Evolutionary conservation across 1,140 invertebrate species (phyloP).

Genomic region (Bemisia tabaci): DNA sequence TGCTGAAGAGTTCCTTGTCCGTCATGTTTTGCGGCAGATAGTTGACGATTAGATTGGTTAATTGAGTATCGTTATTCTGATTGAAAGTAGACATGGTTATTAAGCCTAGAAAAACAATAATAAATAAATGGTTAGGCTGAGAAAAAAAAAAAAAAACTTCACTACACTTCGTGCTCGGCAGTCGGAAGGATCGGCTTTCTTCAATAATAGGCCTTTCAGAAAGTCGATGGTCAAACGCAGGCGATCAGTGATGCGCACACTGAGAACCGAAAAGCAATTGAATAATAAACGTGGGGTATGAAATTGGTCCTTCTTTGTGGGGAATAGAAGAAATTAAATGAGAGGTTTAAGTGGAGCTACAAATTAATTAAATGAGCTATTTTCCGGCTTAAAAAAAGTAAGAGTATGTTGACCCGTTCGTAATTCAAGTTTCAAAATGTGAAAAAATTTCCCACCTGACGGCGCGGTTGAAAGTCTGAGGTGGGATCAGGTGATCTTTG

Average conservation of each 20-base stretch:
- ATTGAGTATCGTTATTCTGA: conserved; percentile 26
- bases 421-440: too few species aligned
- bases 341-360: too few species aligned
- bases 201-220: background rate
- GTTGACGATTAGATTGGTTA: conserved; percentile 85
- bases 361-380: too few species aligned
- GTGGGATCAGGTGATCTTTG: too few species aligned
- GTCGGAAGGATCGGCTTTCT: background rate
- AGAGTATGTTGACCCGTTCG: too few species aligned
- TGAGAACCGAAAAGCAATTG: too few species aligned
- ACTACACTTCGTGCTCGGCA: background rate
- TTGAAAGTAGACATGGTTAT: background rate
- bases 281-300: too few species aligned
- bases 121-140: background rate
- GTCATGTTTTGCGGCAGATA: conserved; percentile 88
- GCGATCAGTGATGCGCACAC: background rate
- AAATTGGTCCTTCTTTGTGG: too few species aligned
- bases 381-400: too few species aligned
- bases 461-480: too few species aligned
- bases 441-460: too few species aligned
- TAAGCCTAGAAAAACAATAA: background rate
- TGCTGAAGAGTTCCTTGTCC: conserved; percentile 74
- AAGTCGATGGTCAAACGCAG: background rate
- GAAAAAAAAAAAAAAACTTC: background rate
- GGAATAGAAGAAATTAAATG: too few species aligned